Evolutionary conservation across 1,140 invertebrate genomes (phyloP), one percentile per base, ranked within the genome.

Genomic region (Drosophila watanabei): DNA sequence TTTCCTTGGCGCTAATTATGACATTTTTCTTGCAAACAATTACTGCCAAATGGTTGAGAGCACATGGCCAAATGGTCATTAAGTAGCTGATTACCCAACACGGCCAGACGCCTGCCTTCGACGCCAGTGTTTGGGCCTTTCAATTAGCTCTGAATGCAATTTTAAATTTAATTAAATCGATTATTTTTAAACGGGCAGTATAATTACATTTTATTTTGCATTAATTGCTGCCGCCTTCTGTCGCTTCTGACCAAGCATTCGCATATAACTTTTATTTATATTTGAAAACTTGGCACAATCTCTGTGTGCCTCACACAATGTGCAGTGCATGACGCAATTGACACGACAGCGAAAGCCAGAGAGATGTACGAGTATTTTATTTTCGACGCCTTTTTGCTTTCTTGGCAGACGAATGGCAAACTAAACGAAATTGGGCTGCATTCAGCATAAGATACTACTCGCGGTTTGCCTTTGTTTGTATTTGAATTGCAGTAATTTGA

Each of bases 201-300:
- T 79, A 85, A 82, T 86, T 85, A 82, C 75, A 85, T 79, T 87
- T 86, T 61, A 62, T 83, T 81, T 65, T 61, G 73, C 75, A 82
- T 87, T 87, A 88, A 86, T 88, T 80, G 80, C 66, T 57, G 58
- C 61, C 60, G 64, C 69, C 69, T 73, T 72, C 30, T 66, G 64
- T 60, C 58, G 54, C 16, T 35, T 41, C 35, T 28, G 18, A n/a
- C 35, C 45, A 7, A 41, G 20, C 37, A 72, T 37, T 79, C 80
- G 84, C 85, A 76, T 88, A 83, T 83, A 83, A 80, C 76, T 83
- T 88, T 82, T 88, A 88, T 88, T 87, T 87, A 80, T 87, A 78
- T 82, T 83, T 73, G 62, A 84, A 89, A 89, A 89, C 77, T 88
- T 89, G 84, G 85, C 84, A 88, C 80, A 81, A 59, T 49, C 64